Evolutionary conservation across 2,113 vertebrate genomes (phyloP).

Genomic region (Nannospalax galili): DNA sequence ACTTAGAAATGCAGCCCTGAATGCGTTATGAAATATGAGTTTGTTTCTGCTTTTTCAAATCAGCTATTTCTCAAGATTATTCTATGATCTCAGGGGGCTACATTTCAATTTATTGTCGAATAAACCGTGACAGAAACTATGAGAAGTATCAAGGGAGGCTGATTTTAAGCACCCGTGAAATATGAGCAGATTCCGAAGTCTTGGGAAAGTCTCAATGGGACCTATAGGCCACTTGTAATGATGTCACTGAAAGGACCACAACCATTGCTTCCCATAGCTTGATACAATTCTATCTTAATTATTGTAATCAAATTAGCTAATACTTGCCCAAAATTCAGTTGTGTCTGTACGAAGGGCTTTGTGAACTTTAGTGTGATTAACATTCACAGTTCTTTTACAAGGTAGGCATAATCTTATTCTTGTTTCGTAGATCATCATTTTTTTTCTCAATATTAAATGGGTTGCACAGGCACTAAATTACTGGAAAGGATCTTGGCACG

Average conservation of each 20-base stretch:
- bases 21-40: conserved; percentile 48
- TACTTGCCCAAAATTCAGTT: neutral
- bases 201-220: neutral
- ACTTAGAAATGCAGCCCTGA: conserved; percentile 23
- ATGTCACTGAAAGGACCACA: neutral
- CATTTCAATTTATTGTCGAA: conserved; percentile 25
- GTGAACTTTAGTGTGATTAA: neutral
- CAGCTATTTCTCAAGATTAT: conserved; percentile 7
- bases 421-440: neutral
- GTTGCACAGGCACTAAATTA: neutral
- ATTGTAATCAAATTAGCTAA: neutral
- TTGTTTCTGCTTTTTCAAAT: conserved; percentile 40
- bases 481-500: neutral
- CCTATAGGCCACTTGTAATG: neutral
- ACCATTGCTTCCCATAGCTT: neutral
- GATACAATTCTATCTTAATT: neutral
- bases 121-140: neutral
- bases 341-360: conserved; percentile 14
- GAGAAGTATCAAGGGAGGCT: neutral
- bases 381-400: neutral
- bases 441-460: neutral
- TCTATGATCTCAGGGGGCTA: neutral
- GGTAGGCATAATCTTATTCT: neutral
- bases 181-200: neutral
- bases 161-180: neutral